These are phyloP conservation scores for Drosophila nigrodunni DNA, from an alignment of 1,140 invertebrate genomes.

Conservation along the genomic window DNA sequence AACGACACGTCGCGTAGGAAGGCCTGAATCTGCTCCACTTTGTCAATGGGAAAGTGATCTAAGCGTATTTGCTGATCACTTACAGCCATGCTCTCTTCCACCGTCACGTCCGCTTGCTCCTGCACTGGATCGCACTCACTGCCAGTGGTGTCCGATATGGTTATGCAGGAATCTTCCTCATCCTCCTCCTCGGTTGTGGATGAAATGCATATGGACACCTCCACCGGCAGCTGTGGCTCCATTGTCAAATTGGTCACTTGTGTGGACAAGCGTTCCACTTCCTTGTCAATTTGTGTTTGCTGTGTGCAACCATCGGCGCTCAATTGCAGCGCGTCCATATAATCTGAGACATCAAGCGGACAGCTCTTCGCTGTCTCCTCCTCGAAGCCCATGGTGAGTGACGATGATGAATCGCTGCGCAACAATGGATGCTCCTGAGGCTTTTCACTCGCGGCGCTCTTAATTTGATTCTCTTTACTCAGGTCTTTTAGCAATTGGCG, in stretches of 20 bases:
- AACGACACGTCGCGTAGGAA: constrained; percentile 75
- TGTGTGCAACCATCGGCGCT: constrained; percentile 60
- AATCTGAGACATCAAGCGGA: constrained; percentile 49
- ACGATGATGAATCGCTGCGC: constrained; percentile 34
- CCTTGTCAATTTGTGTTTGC: constrained; percentile 9
- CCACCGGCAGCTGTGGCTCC: constrained; percentile 11
- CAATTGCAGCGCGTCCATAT: constrained; percentile 73
- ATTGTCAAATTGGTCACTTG: constrained; percentile 59
- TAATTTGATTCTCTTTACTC: neutral
- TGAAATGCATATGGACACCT: constrained; percentile 66
- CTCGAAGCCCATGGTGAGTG: constrained; percentile 7
- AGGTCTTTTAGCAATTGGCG: constrained; percentile 42
- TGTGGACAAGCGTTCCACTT: constrained; percentile 46
- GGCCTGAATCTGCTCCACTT: constrained; percentile 65
- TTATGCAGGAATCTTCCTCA: constrained; percentile 58
- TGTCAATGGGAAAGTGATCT: constrained; percentile 44
- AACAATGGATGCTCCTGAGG: constrained; percentile 41
- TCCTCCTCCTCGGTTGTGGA: constrained; percentile 65
- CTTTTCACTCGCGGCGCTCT: too few species aligned
- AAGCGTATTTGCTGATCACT: constrained; percentile 22
- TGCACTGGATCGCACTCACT: constrained; percentile 38
- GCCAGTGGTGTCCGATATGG: constrained; percentile 66
- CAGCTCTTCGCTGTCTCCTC: neutral
- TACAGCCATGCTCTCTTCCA: constrained; percentile 46
- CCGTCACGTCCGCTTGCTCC: neutral